Evolutionary conservation across 2,797 vertebrate species (phyloP).

Genomic region (Calcarius lapponicus): DNA sequence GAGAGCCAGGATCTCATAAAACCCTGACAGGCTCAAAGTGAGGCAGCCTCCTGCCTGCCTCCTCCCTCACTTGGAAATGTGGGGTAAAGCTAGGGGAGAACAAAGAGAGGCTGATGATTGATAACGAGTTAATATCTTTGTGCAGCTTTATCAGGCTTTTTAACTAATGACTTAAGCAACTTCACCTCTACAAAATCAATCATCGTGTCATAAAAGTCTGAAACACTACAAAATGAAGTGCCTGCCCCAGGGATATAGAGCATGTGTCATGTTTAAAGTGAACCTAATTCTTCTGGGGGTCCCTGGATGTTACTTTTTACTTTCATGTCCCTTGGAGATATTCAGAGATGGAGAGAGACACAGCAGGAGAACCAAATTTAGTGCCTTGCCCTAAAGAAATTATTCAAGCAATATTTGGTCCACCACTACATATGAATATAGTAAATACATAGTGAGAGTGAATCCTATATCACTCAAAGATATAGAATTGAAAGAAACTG

Average conservation of each 20-base stretch:
- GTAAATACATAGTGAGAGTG: not conserved
- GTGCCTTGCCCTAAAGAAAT: not conserved
- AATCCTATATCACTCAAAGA: not conserved
- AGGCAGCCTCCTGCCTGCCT: conserved; percentile 14
- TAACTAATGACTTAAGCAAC: conserved; percentile 55
- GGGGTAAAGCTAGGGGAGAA: conserved; percentile 30
- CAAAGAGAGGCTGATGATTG: conserved; percentile 43
- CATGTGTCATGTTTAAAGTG: conserved; percentile 28
- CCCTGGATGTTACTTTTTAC: conserved; percentile 21
- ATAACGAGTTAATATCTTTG: conserved; percentile 51
- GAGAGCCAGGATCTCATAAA: not conserved
- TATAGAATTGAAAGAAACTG: not conserved
- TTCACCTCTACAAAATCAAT: conserved; percentile 60
- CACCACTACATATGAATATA: not conserved
- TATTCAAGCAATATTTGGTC: not conserved
- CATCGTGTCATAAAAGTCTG: conserved; percentile 53
- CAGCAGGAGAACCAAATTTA: not conserved
- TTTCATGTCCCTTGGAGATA: conserved; percentile 3
- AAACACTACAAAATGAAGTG: conserved; percentile 41
- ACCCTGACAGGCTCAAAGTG: not conserved
- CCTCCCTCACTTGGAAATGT: not conserved
- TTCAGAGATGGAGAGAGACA: not conserved
- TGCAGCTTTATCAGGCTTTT: conserved; percentile 57
- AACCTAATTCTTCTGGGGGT: conserved; percentile 17
- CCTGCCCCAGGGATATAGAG: conserved; percentile 31